Evolutionary conservation across 2,797 vertebrate species (phyloP), one percentile per base, ranked within the genome.

Genomic region (Cichlasoma orientale): DNA sequence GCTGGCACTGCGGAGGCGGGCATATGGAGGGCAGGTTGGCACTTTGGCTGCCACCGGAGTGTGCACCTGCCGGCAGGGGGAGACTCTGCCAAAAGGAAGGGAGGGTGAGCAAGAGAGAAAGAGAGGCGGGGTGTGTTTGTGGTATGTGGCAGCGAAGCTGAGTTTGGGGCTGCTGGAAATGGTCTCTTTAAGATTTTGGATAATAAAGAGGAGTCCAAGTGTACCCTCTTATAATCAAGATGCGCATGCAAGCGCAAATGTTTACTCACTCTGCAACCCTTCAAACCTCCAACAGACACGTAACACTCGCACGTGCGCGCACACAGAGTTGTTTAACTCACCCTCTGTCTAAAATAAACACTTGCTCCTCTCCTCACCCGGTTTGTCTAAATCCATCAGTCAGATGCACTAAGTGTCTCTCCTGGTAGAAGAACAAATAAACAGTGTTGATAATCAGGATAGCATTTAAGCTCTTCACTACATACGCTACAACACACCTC

Each of bases 21-120:
- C 95, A 96, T 96, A 96, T 96, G 96, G 95, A 92, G 89, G 94
- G 94, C 95, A 96, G 95, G 95, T 95, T 95, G 95, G 94, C 92
- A 91, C 89, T 95, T 96, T 96, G 95, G 94, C 96, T 94, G 93
- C 90, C 90, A 88, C 90, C 84, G 54, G 86, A 87, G 89, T 9
- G 84, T 90, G 90, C 96, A 97, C 96, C 96, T 97, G 96, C 94
- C 92, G 92, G 87, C 86, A 93, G 90, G 87, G 92, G 88, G 85
- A 91, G 92, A 89, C 79, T 72, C 75, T 89, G 95, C 96, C 95
- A 95, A 93, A 89, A 13, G 71, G 47, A 59, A 33, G 57, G 74
- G 90, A 84, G 85, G 72, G 74, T 56, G 66, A 27, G 79, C 53
- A 74, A 72, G 56, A 56, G 79, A 56, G 75, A 38, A 38, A 50